Evolutionary conservation across 2,113 vertebrate genomes (phyloP).

Genomic region (Tupaia tana): DNA sequence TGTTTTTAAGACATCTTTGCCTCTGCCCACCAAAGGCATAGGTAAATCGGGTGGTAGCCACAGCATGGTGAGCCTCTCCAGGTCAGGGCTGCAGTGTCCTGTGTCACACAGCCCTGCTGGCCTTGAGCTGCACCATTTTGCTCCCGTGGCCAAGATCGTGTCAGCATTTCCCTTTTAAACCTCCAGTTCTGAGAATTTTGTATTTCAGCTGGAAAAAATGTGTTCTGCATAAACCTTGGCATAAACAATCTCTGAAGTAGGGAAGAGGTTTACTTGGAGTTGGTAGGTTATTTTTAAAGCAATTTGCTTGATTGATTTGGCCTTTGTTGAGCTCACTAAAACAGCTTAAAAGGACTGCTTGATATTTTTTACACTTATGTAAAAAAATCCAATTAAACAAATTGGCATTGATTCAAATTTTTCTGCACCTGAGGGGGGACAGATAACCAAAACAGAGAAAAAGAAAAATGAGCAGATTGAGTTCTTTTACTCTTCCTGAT

Average conservation of each 20-base stretch:
- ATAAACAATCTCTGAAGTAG: not conserved
- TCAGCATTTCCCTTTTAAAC: conserved; percentile 71
- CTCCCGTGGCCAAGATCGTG: not conserved
- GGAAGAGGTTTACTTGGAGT: conserved; percentile 27
- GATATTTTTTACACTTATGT: conserved; percentile 62
- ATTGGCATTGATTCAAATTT: conserved; percentile 56
- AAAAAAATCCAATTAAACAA: conserved; percentile 71
- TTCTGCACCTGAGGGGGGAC: conserved; percentile 14
- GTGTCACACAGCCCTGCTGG: conserved; percentile 19
- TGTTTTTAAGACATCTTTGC: conserved; percentile 19
- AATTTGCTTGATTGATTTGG: conserved; percentile 76
- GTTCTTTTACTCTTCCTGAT: conserved; percentile 45
- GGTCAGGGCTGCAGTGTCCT: conserved; percentile 6
- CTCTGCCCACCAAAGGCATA: conserved; percentile 1
- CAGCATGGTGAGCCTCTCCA: conserved; percentile 60
- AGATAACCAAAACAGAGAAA: conserved; percentile 63
- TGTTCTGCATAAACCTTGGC: conserved; percentile 59
- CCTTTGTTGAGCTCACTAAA: conserved; percentile 46
- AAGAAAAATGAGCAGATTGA: conserved; percentile 56
- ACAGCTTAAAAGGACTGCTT: conserved; percentile 48
- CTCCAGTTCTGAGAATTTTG: conserved; percentile 68
- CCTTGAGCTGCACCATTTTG: conserved; percentile 33
- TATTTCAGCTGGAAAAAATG: conserved; percentile 68
- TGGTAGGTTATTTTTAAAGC: conserved; percentile 55
- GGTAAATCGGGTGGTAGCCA: conserved; percentile 70